phyloP scores from a whole-genome alignment of 2,888 invertebrate genomes.

The Hydraecia micacea region DNA sequence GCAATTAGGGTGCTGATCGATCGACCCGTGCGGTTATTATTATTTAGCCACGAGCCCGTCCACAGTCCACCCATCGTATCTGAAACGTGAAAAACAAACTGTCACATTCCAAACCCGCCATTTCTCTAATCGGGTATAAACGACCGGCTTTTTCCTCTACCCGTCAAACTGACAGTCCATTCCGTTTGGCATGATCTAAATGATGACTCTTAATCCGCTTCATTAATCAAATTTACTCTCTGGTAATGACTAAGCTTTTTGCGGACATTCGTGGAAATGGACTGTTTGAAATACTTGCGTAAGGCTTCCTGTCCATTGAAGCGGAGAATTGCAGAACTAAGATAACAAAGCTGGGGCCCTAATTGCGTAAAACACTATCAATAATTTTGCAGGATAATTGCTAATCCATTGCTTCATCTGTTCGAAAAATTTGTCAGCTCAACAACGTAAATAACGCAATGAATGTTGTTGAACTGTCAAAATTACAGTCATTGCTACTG shows the following conservation, averaged over 20 bases:
- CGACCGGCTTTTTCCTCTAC: neutral
- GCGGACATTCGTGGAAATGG: conserved; percentile 37
- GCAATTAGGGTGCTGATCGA: no score
- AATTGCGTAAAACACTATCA: no score
- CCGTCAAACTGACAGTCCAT: conserved; percentile 33
- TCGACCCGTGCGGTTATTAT: no score
- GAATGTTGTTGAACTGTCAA: no score
- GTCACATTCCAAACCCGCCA: neutral
- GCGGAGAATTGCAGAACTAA: neutral
- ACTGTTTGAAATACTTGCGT: conserved; percentile 10
- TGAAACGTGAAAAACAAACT: neutral
- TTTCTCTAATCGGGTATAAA: neutral
- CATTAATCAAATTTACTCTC: conserved; percentile 63
- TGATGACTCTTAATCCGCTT: conserved; percentile 34
- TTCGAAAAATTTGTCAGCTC: no score
- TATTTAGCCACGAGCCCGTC: neutral
- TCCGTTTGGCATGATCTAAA: conserved; percentile 37
- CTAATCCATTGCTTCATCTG: no score
- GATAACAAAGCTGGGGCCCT: no score
- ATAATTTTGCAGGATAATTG: no score
- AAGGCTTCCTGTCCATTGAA: neutral
- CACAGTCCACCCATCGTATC: neutral
- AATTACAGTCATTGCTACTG: no score
- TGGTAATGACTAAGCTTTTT: conserved; percentile 54
- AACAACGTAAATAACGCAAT: no score